Evolutionary conservation across 2,888 invertebrate species (phyloP), one percentile per base, ranked within the genome.

Genomic region (Euplexia lucipara): DNA sequence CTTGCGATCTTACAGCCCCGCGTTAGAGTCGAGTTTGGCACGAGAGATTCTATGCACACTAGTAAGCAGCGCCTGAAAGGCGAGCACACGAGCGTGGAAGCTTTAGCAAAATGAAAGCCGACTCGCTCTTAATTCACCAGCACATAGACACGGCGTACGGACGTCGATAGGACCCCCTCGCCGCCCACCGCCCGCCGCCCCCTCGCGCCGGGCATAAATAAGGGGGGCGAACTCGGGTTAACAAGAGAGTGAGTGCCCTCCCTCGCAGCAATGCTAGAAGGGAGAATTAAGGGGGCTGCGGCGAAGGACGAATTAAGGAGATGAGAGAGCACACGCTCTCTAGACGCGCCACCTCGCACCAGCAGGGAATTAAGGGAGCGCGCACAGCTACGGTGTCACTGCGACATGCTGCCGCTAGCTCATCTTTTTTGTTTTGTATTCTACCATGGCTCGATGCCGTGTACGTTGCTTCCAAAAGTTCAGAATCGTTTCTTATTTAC

Each of bases 221-320:
- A 94, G 92, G 93, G 93, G 88, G 93, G 90, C 84, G 82, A 90
- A 91, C 93, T 91, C 92, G 92, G 92, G 91, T 94, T 93, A 94
- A 92, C 92, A 91, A 93, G 94, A 92, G 92, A 92, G 89, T 88
- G 91, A 90, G 90, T 90, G 87, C 86, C 90, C 92, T 83, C 91
- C 91, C 90, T 83, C 87, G 85, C 86, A 84, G 87, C 90, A 87
- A 85, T 85, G 90, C 89, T 89, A 89, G 89, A 83, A 87, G 92
- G 92, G 92, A 90, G 93, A 91, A 91, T 89, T 88, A 89, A 91
- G 95, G 94, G 94, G 94, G 94, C 88, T 94, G 94, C 89, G 94
- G 94, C 94, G 95, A 95, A 95, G 95, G 95, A 95, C 95, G 94
- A 95, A 94, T 94, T 95, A 95, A 95, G 95, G 95, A 95, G 95